Conservation (phyloP, 2,888 invertebrate species). For the Yponomeuta malinellus region DNA sequence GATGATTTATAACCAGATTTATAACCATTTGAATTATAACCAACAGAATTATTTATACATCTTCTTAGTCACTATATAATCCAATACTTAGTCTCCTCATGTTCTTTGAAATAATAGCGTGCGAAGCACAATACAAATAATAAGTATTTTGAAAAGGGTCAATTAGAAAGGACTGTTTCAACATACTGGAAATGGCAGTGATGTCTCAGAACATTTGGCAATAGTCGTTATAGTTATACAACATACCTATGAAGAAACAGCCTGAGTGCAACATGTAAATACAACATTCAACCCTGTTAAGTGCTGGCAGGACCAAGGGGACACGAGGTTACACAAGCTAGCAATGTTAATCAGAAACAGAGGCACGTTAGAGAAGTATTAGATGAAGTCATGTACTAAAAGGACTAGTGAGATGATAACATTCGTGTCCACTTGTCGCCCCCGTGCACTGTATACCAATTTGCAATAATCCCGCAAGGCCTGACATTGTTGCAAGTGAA, state of each 20-base stretch:
- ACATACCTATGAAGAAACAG: constrained; percentile 43
- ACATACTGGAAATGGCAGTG: constrained; percentile 29
- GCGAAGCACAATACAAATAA: constrained; percentile 37
- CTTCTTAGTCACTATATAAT: constrained; percentile 60
- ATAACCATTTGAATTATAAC: constrained; percentile 53
- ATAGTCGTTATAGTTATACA: neutral
- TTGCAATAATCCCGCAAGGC: constrained; percentile 43
- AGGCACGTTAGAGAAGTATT: constrained; percentile 52
- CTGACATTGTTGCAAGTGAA: constrained; percentile 38
- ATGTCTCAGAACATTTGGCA: constrained; percentile 16
- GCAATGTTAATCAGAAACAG: constrained; percentile 56
- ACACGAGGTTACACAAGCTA: constrained; percentile 63
- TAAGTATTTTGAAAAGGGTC: constrained; percentile 38
- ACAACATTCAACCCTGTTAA: constrained; percentile 68
- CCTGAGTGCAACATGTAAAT: constrained; percentile 47
- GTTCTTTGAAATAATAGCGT: constrained; percentile 47
- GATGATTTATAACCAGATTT: too few species aligned
- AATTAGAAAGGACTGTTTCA: constrained; percentile 43
- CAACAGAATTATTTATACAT: constrained; percentile 69
- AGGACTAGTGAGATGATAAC: constrained; percentile 42
- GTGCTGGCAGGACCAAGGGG: constrained; percentile 68
- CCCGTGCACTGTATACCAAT: constrained; percentile 40
- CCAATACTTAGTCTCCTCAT: constrained; percentile 65
- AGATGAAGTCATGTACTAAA: constrained; percentile 35
- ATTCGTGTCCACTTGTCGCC: constrained; percentile 68